Evolutionary conservation across 2,797 vertebrate genomes (phyloP).

Genomic region (Esox lucius): DNA sequence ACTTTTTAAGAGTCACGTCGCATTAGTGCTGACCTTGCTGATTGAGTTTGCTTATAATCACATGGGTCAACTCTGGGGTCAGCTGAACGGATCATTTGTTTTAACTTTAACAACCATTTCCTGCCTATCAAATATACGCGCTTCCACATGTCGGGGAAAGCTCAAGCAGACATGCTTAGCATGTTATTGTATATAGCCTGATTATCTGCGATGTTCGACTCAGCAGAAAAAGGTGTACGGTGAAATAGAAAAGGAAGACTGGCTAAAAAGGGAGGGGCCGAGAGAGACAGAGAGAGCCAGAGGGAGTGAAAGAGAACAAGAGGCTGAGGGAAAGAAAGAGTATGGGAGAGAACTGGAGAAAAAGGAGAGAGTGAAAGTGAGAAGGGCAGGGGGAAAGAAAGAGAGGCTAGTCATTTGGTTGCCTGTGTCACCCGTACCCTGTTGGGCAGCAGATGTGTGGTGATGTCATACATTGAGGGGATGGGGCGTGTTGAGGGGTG

Average conservation of each 20-base stretch:
- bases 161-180: slow-evolving; percentile 20
- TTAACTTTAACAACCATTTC: slow-evolving; percentile 65
- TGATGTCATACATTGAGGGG: slow-evolving; percentile 77
- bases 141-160: slow-evolving; percentile 50
- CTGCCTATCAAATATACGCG: slow-evolving; percentile 53
- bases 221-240: not conserved
- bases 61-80: slow-evolving; percentile 70
- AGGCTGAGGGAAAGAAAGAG: slow-evolving; percentile 29
- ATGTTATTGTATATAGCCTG: slow-evolving; percentile 19
- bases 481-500: slow-evolving; percentile 66
- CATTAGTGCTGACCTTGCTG: slow-evolving; percentile 62
- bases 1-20: slow-evolving; percentile 44
- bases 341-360: slow-evolving; percentile 23
- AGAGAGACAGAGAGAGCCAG: slow-evolving; percentile 17
- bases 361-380: slow-evolving; percentile 2
- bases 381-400: slow-evolving; percentile 47
- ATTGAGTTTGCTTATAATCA: slow-evolving; percentile 76
- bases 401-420: slow-evolving; percentile 66
- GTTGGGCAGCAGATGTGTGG: slow-evolving; percentile 80
- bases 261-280: slow-evolving; percentile 1
- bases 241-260: slow-evolving; percentile 15
- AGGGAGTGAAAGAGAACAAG: slow-evolving; percentile 17
- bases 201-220: slow-evolving; percentile 41
- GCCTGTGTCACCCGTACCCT: slow-evolving; percentile 72
- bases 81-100: slow-evolving; percentile 66